Base-by-base conservation (phyloP, 2,888 invertebrate genomes). In the Zygothrica quintamaculata region DNA sequence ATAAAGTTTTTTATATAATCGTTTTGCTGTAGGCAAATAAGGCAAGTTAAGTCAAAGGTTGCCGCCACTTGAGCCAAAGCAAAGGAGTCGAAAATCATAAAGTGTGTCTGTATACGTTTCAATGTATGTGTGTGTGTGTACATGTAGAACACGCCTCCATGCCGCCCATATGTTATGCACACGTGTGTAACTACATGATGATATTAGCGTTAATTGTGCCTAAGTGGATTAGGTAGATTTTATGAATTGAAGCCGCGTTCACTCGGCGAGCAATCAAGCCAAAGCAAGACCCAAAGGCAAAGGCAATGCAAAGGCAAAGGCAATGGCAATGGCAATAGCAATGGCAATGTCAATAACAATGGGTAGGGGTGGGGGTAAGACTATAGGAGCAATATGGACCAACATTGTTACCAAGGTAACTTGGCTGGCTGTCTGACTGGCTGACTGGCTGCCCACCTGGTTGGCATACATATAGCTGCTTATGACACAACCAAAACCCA, bases 221-320 rank as follows among this genome's bases (percentile, higher is more conserved):
- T 69, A 84, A 84, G 84, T 79, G 77, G 65, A 77, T 79, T 79
- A 84, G 72, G 65, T 77, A 71, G 68, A 74, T 81, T 81, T 64
- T 65, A 74, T 74, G 81, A 60, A 68, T 59, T 56, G 56, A 65
- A 61, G 55, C 61, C 50, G 52, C 60, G 53, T 43, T 59, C 40
- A 52, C 74, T 40, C 36, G 43, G 39, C 42, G 25, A 55, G 65
- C 61, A 65, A 72, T 62, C 58, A 58, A 52, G 39, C 36, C 60
- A 50, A 51, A 53, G 15, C 58, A 33, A 16, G 44, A 36, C 18
- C 65, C n/a, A 7, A 8, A 11, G 7, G 29, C 37, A 15, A 22
- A 22, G 18, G 3, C 18, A 22, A 22, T 22, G 3, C 18, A 22
- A 22, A 3, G 12, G 12, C n/a, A 51, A 29, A 18, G 39, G 34